These are phyloP conservation scores for Xenopus tropicalis DNA, from an alignment of 2,113 vertebrate genomes.

Conservation along the genomic window DNA sequence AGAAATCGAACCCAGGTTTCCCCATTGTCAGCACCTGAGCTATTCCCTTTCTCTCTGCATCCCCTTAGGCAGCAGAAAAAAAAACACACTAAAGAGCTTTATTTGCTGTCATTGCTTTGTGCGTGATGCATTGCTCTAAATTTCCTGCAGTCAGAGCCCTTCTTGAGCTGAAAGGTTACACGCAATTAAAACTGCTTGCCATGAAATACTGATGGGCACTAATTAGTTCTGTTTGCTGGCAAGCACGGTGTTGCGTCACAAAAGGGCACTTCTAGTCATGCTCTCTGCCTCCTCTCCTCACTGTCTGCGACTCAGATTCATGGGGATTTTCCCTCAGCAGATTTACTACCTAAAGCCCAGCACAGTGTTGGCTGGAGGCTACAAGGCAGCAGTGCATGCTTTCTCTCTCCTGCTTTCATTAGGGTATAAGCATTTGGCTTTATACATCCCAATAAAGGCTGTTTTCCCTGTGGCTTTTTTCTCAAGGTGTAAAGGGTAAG, in stretches of 20 bases:
- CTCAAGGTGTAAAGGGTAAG: no score
- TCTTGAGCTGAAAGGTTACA: background rate
- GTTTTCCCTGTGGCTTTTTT: no score
- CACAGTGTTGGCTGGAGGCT: constrained; percentile 37
- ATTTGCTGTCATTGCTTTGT: background rate
- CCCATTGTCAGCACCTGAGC: no score
- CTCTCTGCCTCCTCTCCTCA: background rate
- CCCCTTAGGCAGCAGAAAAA: no score
- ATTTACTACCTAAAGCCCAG: constrained; percentile 27
- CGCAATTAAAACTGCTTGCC: background rate
- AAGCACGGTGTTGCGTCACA: constrained; percentile 2
- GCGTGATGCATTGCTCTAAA: background rate
- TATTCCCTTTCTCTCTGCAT: no score
- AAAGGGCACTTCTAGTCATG: constrained; percentile 17
- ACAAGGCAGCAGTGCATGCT: constrained; percentile 30
- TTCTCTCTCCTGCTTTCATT: constrained; percentile 12
- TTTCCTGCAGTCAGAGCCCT: background rate
- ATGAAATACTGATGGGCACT: background rate
- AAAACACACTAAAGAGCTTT: background rate
- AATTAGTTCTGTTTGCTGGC: constrained; percentile 19
- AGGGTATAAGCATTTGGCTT: background rate
- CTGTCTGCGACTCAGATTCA: background rate
- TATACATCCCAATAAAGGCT: no score
- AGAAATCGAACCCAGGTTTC: no score
- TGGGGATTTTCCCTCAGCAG: background rate